phyloP scores from a whole-genome alignment of 2,113 vertebrate species.

The Paramormyrops kingsleyae region DNA sequence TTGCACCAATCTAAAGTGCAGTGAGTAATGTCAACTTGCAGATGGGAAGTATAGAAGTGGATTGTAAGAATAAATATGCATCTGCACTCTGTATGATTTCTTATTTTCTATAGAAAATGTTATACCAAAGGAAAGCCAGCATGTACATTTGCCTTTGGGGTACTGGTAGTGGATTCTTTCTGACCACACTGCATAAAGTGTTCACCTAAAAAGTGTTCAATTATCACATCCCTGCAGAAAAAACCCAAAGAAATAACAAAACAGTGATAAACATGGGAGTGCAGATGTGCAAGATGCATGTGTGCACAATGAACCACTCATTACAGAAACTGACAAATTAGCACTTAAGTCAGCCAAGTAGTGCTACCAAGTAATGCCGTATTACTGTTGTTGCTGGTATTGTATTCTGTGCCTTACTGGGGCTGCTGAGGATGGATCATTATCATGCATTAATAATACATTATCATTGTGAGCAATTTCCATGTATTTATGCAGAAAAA shows the following conservation, averaged over 20 bases:
- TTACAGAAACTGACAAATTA: not conserved
- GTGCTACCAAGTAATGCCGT: not conserved
- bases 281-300: not conserved
- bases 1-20: not conserved
- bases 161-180: not conserved
- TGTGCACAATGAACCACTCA: not conserved
- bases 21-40: not conserved
- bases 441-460: slow-evolving; percentile 18
- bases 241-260: not conserved
- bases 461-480: slow-evolving; percentile 9
- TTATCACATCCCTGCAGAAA: not conserved
- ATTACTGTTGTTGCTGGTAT: not conserved
- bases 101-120: not conserved
- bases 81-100: not conserved
- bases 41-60: not conserved
- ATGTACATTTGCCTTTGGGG: not conserved
- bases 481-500: slow-evolving; percentile 10
- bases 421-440: slow-evolving; percentile 15
- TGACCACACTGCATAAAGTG: not conserved
- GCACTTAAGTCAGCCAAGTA: not conserved
- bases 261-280: not conserved
- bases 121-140: not conserved
- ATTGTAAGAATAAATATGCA: not conserved
- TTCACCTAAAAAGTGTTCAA: not conserved
- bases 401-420: not conserved